Base-by-base conservation (phyloP, 2,888 invertebrate species). In the Caradrina kadenii region DNA sequence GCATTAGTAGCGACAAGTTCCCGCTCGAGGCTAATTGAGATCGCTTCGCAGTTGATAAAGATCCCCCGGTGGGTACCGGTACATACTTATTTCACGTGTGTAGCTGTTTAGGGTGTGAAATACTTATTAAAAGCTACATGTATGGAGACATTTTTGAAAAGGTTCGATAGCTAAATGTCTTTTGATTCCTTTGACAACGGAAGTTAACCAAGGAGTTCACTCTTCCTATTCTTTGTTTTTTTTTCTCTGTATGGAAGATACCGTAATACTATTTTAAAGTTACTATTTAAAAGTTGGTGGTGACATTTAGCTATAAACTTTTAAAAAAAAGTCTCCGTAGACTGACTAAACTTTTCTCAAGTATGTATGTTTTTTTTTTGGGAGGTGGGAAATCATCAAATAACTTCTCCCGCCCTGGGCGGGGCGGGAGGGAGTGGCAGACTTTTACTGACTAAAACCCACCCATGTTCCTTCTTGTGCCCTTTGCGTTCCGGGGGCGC, bases 1-100 rank as follows among this genome's bases (percentile, higher is more conserved):
- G 72, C 76, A 84, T 84, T 82, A 78, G 73, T 64, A 82, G 65
- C 70, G 83, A 83, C 84, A 83, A 76, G 80, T 84, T 78, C 68
- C 66, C 73, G 78, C 74, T 74, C 59, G 60, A 35, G 71, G 83
- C 83, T 84, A 84, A 84, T 84, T 84, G 82, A 84, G 85, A 84
- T 79, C 81, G 73, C 73, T 76, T 69, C 65, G 45, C 60, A 59
- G 31, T 76, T 76, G 83, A 84, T 84, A 84, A 84, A 79, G 79
- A 80, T 83, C 70, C 69, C 58, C 73, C 66, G 61, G 62, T 74
- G 58, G 49, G 45, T 48, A 65, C 60, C 63, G 26, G 50, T 79
- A 75, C 53, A 63, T 63, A 58, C 74, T 66, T 77, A 78, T 63
- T 70, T 54, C 31, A 58, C 54, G 59, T 66, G 50, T 65, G 31